Conservation (phyloP, 2,888 invertebrate species). For the Euplexia lucipara region DNA sequence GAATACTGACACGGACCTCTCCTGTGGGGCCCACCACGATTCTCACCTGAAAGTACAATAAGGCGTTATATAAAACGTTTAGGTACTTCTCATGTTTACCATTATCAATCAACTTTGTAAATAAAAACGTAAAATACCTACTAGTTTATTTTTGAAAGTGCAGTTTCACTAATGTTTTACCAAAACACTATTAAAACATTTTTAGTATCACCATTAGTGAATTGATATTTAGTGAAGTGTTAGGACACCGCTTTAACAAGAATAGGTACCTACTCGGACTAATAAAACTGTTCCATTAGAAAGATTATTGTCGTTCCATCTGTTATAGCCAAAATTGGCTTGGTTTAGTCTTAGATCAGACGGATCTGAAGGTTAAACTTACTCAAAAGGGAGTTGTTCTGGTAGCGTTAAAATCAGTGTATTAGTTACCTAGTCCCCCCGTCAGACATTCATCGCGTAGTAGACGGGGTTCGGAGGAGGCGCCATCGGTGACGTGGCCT, state of each 20-base stretch:
- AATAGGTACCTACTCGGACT: too few relatives aligned
- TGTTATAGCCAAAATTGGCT: not conserved
- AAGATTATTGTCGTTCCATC: too few relatives aligned
- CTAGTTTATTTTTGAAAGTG: too few relatives aligned
- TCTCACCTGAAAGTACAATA: conserved; percentile 78
- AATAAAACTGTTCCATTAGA: too few relatives aligned
- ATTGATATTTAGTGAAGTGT: too few relatives aligned
- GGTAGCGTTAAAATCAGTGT: not conserved
- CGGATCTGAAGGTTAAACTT: not conserved
- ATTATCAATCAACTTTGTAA: too few relatives aligned
- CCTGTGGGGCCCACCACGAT: conserved; percentile 84
- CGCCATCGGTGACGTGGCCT: conserved; percentile 88
- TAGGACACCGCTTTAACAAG: too few relatives aligned
- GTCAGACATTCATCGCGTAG: conserved; percentile 97
- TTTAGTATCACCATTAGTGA: too few relatives aligned
- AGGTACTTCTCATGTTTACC: too few relatives aligned
- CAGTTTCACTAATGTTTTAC: too few relatives aligned
- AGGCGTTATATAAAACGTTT: not conserved
- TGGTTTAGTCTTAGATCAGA: not conserved
- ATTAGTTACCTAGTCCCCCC: conserved; percentile 90
- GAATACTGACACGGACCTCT: conserved; percentile 81
- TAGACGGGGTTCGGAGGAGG: conserved; percentile 92
- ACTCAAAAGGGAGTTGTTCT: not conserved
- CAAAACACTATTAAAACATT: too few relatives aligned
- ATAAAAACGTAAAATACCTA: too few relatives aligned